A percentile compares a stretch with the other conserved stretches of the same genome.
These are phyloP conservation scores for Lycophotia porphyrea DNA, from an alignment of 2,888 invertebrate genomes.

Conservation along the genomic window DNA sequence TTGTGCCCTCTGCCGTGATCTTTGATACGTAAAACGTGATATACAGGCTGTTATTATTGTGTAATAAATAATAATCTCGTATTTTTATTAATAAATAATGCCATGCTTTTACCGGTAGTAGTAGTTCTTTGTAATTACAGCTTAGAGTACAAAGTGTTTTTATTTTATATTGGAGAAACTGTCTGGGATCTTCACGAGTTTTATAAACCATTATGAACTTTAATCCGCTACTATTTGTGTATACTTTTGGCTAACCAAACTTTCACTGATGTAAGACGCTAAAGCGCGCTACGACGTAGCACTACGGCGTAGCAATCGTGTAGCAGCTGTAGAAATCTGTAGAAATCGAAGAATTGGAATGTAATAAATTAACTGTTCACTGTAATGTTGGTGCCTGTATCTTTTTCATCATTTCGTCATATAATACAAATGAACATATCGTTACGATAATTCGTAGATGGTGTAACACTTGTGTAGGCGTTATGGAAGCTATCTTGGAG, in stretches of 20 bases:
- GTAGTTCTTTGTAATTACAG: background rate
- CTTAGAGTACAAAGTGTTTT: background rate
- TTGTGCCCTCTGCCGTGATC: slow-evolving; percentile 72
- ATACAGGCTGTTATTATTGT: slow-evolving; percentile 62
- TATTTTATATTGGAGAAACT: background rate
- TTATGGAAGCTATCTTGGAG: background rate
- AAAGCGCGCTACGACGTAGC: slow-evolving; percentile 21
- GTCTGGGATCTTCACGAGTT: background rate
- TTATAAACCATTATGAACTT: background rate
- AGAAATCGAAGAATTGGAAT: background rate
- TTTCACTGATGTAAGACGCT: background rate
- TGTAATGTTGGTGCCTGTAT: background rate
- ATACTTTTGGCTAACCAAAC: background rate
- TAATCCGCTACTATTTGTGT: background rate
- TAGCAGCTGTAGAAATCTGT: background rate
- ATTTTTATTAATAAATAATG: background rate
- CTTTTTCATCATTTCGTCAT: background rate
- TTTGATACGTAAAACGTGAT: slow-evolving; percentile 73
- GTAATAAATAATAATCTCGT: too few relatives aligned
- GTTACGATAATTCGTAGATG: background rate
- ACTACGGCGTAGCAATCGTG: background rate
- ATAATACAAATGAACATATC: background rate
- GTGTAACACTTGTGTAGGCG: background rate
- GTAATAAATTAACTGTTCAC: background rate
- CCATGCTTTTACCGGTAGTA: background rate